Percentiles rank a stretch among this genome's conserved stretches.
phyloP scores from a whole-genome alignment of 2,113 vertebrate genomes.

The Colius striatus region DNA sequence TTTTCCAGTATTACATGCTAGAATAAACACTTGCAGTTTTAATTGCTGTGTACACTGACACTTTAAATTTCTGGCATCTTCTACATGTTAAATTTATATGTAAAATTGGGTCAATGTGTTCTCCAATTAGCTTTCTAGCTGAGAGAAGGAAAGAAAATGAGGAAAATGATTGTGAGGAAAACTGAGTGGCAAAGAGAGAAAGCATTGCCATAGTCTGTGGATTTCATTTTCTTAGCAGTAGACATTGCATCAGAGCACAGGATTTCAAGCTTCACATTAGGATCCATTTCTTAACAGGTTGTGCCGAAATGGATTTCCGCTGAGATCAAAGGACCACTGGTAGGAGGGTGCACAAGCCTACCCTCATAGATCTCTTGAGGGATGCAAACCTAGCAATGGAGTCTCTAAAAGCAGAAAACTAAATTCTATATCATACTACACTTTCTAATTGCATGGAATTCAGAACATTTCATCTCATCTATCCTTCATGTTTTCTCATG shows the following conservation, averaged over 20 bases:
- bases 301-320: background rate
- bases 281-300: background rate
- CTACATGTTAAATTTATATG: background rate
- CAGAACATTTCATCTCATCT: background rate
- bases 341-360: background rate
- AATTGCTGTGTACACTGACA: background rate
- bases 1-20: background rate
- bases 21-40: background rate
- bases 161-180: background rate
- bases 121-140: background rate
- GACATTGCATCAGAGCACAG: fast-evolving
- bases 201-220: background rate
- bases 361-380: background rate
- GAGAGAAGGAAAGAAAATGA: background rate
- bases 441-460: background rate
- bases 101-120: background rate
- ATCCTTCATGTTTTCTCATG: background rate
- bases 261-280: background rate
- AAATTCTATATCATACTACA: background rate
- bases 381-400: background rate
- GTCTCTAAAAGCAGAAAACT: background rate
- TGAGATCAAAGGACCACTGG: background rate
- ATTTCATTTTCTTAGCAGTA: background rate
- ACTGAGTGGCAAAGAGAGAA: background rate
- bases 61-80: background rate